These are phyloP conservation scores for Chaetogeoica ovagalla DNA, from an alignment of 2,888 invertebrate genomes.

Conservation along the genomic window DNA sequence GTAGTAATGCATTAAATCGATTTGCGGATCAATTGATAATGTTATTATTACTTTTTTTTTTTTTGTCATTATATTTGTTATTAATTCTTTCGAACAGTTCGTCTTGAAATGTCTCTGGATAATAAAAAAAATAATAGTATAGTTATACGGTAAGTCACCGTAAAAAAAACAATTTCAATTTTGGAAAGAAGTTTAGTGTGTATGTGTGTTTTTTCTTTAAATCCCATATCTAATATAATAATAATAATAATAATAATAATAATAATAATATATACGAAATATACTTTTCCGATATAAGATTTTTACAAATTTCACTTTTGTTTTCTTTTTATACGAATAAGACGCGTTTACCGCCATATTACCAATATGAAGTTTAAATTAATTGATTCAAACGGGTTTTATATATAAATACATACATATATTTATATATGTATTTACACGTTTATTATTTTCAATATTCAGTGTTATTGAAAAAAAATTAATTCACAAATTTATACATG, in stretches of 20 bases:
- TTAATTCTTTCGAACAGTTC: too few species aligned
- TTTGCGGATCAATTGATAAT: neutral
- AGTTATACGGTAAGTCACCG: slow-evolving; percentile 32
- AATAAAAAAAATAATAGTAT: slow-evolving; percentile 30
- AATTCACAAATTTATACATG: too few species aligned
- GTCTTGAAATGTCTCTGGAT: neutral
- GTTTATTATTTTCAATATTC: too few species aligned
- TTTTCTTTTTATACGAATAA: too few species aligned
- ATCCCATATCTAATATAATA: neutral
- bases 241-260: slow-evolving; percentile 9
- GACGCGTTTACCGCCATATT: too few species aligned
- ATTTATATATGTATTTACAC: too few species aligned
- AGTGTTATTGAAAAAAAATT: too few species aligned
- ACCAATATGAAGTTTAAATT: too few species aligned
- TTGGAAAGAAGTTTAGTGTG: slow-evolving; percentile 19
- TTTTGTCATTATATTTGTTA: slow-evolving; percentile 3
- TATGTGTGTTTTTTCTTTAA: slow-evolving; percentile 4
- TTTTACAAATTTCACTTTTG: too few species aligned
- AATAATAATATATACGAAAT: neutral
- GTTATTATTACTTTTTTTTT: slow-evolving; percentile 9
- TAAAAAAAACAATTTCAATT: slow-evolving; percentile 43
- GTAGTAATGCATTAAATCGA: neutral
- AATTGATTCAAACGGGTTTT: too few species aligned
- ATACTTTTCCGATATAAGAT: too few species aligned
- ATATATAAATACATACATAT: too few species aligned